Evolutionary conservation across 1,140 invertebrate genomes (phyloP).

Genomic region (Drosophila kohkoa): DNA sequence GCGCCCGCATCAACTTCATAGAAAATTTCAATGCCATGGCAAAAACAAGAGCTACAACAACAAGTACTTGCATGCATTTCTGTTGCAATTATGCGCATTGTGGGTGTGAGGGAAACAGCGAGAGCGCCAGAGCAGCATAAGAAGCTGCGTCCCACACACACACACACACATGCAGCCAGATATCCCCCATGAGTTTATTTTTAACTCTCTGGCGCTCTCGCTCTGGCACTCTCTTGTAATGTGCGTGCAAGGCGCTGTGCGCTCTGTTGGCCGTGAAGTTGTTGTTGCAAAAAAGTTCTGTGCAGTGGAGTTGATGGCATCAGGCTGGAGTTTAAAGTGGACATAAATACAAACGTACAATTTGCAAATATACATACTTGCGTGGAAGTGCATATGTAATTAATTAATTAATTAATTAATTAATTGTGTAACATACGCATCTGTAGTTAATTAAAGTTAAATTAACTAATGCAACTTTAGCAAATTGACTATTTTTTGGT

Average conservation of each 20-base stretch:
- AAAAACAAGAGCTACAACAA: conserved; percentile 40
- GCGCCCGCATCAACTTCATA: conserved; percentile 69
- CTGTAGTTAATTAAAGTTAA: neutral
- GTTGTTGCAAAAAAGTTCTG: conserved; percentile 55
- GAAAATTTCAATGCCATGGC: conserved; percentile 74
- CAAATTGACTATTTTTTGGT: conserved; percentile 6
- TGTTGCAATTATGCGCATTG: conserved; percentile 62
- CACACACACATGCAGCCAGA: conserved; percentile 20
- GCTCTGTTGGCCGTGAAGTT: conserved; percentile 76
- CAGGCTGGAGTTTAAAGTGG: conserved; percentile 58
- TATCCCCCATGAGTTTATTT: conserved; percentile 62
- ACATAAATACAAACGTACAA: neutral
- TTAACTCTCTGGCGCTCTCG: conserved; percentile 58
- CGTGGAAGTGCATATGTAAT: neutral
- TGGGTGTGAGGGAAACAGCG: conserved; percentile 48
- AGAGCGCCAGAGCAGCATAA: conserved; percentile 32
- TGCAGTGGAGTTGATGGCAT: conserved; percentile 37
- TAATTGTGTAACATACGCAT: neutral
- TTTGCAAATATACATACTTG: neutral
- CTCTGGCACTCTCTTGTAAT: conserved; percentile 38
- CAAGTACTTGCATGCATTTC: conserved; percentile 39
- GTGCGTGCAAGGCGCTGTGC: conserved; percentile 49
- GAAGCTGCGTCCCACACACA: conserved; percentile 49
- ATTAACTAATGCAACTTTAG: neutral
- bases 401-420: neutral